Evolutionary conservation across 2,797 vertebrate species (phyloP).

Genomic region (Neoniphon sammara): DNA sequence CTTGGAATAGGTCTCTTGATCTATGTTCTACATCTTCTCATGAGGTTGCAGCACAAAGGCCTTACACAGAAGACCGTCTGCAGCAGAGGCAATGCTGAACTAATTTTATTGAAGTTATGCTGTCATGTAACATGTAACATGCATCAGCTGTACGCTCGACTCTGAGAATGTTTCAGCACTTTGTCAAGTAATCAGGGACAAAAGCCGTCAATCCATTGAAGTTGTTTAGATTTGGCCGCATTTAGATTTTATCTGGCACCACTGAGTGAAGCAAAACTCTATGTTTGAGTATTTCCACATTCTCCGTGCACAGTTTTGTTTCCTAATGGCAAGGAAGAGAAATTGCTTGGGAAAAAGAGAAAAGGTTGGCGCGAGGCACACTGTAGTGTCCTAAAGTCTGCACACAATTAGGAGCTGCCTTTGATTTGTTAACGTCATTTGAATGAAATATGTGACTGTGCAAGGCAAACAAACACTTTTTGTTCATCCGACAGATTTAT

Average conservation of each 20-base stretch:
- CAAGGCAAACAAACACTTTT: constrained; percentile 8
- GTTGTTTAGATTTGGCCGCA: constrained; percentile 23
- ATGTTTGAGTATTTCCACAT: not conserved
- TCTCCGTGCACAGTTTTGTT: constrained; percentile 1
- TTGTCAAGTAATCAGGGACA: constrained; percentile 29
- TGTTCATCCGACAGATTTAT: constrained; percentile 21
- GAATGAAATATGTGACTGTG: not conserved
- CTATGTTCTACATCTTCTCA: not conserved
- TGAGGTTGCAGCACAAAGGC: not conserved
- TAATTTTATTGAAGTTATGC: constrained; percentile 36
- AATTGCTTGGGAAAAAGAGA: constrained; percentile 10
- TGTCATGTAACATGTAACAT: constrained; percentile 34
- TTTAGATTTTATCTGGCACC: constrained; percentile 43
- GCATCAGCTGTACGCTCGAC: constrained; percentile 37
- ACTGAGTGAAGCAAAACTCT: constrained; percentile 4
- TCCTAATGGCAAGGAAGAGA: not conserved
- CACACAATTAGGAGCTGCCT: not conserved
- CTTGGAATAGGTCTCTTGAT: constrained; percentile 23
- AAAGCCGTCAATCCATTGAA: not conserved
- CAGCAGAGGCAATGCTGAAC: constrained; percentile 39
- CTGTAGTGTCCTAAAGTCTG: constrained; percentile 4
- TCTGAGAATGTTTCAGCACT: constrained; percentile 48
- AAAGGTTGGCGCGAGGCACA: not conserved
- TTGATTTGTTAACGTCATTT: not conserved
- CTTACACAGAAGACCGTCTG: not conserved